Percentiles rank a stretch among this genome's conserved stretches.
phyloP scores from a whole-genome alignment of 2,113 vertebrate genomes.

The Pagrus major region DNA sequence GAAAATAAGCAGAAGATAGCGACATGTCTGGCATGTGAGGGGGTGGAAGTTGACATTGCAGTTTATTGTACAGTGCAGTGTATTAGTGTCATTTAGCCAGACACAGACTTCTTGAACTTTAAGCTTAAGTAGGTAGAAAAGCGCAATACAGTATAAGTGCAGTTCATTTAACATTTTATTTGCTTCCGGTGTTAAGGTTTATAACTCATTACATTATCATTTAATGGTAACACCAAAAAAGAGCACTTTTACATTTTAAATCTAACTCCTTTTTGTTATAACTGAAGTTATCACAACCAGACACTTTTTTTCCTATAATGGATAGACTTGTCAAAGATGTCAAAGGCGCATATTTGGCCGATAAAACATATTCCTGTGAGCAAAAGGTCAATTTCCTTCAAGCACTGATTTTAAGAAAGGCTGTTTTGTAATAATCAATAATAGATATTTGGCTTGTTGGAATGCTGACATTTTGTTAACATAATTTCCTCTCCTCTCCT shows the following conservation, averaged over 20 bases:
- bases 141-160: no score
- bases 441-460: neutral
- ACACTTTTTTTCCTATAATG: neutral
- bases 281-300: neutral
- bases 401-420: neutral
- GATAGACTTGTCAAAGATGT: neutral
- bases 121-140: no score
- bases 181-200: neutral
- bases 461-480: neutral
- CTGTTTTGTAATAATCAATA: neutral
- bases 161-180: neutral
- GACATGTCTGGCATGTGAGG: neutral
- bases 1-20: constrained; percentile 3
- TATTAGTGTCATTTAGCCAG: constrained; percentile 1
- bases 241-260: neutral
- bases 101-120: neutral
- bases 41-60: neutral
- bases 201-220: neutral
- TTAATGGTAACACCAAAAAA: neutral
- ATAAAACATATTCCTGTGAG: neutral
- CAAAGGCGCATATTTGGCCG: neutral
- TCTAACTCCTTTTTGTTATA: neutral
- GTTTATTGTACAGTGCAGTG: neutral
- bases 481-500: neutral
- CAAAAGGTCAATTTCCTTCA: neutral